Evolutionary conservation across 2,797 vertebrate species (phyloP).

Genomic region (Nyctalus aviator): DNA sequence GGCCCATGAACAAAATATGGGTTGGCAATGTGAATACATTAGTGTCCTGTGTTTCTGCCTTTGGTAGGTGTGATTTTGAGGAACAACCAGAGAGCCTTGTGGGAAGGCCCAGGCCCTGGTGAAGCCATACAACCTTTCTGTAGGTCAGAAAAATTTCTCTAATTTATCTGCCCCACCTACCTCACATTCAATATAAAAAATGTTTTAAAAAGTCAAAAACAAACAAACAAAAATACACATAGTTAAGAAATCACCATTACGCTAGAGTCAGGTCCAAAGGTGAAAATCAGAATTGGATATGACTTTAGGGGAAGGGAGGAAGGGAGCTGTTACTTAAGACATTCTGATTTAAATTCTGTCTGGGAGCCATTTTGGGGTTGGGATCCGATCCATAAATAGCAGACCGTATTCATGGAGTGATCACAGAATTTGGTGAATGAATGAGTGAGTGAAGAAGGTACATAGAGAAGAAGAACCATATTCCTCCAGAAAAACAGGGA

Average conservation of each 20-base stretch:
- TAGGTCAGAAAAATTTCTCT: conserved; percentile 1
- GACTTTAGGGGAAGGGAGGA: not conserved
- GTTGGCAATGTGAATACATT: not conserved
- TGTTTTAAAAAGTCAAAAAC: not conserved
- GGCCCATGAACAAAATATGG: not conserved
- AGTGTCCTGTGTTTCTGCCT: not conserved
- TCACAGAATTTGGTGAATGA: not conserved
- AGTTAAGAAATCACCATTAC: not conserved
- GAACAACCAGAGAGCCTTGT: not conserved
- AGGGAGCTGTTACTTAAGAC: not conserved
- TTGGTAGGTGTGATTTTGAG: not conserved
- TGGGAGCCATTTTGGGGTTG: not conserved
- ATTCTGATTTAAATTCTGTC: not conserved
- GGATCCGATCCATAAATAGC: not conserved
- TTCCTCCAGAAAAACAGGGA: not conserved
- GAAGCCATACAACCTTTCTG: not conserved
- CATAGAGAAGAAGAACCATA: too few relatives aligned
- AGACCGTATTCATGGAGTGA: not conserved
- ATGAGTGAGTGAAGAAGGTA: not conserved
- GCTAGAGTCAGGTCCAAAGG: not conserved
- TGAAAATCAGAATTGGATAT: conserved; percentile 15
- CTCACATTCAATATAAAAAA: not conserved
- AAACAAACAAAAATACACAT: too few relatives aligned
- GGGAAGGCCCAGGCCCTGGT: not conserved
- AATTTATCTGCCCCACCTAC: not conserved